phyloP scores from a whole-genome alignment of 2,113 vertebrate genomes.

The Eurystomus gularis region DNA sequence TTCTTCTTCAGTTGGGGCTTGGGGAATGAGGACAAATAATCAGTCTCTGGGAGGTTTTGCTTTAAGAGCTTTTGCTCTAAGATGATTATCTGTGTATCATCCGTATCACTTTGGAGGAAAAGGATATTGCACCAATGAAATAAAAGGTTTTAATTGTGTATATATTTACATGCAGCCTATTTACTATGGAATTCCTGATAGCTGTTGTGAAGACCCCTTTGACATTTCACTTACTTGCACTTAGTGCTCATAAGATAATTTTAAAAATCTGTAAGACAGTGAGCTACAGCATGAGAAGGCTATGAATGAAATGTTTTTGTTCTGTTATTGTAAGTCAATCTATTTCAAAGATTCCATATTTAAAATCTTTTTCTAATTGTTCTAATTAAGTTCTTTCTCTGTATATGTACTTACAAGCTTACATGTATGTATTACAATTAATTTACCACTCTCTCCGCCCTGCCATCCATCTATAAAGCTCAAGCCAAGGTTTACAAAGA shows the following conservation, averaged over 20 bases:
- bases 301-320: neutral
- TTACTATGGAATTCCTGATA: neutral
- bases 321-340: neutral
- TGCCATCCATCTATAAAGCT: neutral
- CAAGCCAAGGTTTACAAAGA: neutral
- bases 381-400: neutral
- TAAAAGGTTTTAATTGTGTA: neutral
- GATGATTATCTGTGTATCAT: neutral
- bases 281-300: fast-evolving
- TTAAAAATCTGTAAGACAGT: neutral
- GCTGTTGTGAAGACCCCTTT: neutral
- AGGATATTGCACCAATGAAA: neutral
- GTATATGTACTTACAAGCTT: neutral
- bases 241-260: neutral
- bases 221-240: neutral
- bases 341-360: neutral
- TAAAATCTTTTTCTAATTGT: neutral
- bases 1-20: conserved; percentile 39
- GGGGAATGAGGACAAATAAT: neutral
- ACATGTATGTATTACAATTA: neutral
- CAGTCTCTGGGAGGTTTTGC: neutral
- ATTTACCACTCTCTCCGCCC: neutral
- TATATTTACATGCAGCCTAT: neutral
- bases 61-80: too few relatives aligned
- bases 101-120: neutral